A percentile compares a stretch with the other conserved stretches of the same genome.
phyloP scores from a whole-genome alignment of 2,797 vertebrate species.

The Craterocephalus amniculus region DNA sequence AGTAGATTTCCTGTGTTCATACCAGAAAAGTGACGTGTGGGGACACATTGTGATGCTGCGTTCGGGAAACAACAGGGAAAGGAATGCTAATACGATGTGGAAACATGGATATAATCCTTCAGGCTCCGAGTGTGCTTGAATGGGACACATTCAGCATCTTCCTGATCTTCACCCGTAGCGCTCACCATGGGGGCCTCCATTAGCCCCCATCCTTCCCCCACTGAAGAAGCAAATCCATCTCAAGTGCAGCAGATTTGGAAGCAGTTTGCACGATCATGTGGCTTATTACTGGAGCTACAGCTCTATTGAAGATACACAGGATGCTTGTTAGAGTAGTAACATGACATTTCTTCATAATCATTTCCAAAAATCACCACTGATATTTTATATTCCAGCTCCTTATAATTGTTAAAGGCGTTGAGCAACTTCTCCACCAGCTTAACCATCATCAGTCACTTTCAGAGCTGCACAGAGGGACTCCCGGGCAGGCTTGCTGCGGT shows the following conservation, averaged over 20 bases:
- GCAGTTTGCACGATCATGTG: constrained; percentile 11
- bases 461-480: constrained; percentile 9
- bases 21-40: constrained; percentile 55
- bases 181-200: no score
- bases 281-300: constrained; percentile 11
- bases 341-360: background rate
- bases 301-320: background rate
- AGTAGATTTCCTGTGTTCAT: constrained; percentile 46
- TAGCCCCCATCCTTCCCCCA: constrained; percentile 19
- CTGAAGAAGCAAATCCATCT: constrained; percentile 33
- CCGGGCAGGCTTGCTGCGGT: constrained; percentile 11
- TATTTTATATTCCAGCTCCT: background rate
- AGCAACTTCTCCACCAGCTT: background rate
- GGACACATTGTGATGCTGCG: constrained; percentile 17
- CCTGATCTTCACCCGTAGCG: constrained; percentile 25
- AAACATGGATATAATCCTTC: background rate
- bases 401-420: background rate
- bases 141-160: constrained; percentile 41
- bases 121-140: constrained; percentile 25
- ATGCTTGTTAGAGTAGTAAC: background rate
- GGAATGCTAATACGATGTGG: background rate
- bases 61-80: background rate
- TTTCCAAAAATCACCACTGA: background rate
- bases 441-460: constrained; percentile 1
- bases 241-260: constrained; percentile 31